A percentile compares a stretch with the other conserved stretches of the same genome.
These are phyloP conservation scores for Drosophila fuyamai DNA, from an alignment of 1,140 invertebrate genomes.

Conservation along the genomic window DNA sequence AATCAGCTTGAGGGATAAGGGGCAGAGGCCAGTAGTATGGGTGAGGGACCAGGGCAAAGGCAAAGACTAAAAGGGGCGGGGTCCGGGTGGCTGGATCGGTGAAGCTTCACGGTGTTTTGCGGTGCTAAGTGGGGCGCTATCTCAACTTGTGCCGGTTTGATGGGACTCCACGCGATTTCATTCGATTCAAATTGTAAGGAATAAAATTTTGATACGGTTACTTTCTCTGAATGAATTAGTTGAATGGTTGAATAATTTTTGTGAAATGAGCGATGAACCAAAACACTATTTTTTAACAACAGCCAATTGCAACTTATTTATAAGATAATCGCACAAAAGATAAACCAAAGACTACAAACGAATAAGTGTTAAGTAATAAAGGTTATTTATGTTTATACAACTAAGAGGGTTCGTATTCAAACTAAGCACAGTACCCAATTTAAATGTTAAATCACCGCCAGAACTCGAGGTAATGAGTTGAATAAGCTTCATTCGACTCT, in stretches of 20 bases:
- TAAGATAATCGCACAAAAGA: conserved; percentile 51
- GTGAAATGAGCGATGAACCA: conserved; percentile 55
- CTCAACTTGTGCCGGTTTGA: conserved; percentile 4
- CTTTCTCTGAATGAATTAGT: conserved; percentile 5
- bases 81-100: not conserved
- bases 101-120: conserved; percentile 29
- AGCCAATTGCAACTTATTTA: conserved; percentile 78
- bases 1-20: conserved; percentile 4
- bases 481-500: not conserved
- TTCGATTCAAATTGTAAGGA: not conserved
- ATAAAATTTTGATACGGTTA: conserved; percentile 14
- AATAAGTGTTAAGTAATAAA: conserved; percentile 46
- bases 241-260: conserved; percentile 19
- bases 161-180: not conserved
- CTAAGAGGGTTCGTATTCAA: conserved; percentile 19
- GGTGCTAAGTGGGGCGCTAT: conserved; percentile 17
- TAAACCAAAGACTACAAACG: conserved; percentile 46
- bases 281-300: conserved; percentile 62
- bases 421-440: conserved; percentile 11
- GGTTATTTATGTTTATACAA: conserved; percentile 34
- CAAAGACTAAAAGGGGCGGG: not conserved
- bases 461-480: not conserved
- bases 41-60: not conserved
- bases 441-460: conserved; percentile 10
- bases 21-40: conserved; percentile 4